These are phyloP conservation scores for Crax fasciolata DNA, from an alignment of 2,797 vertebrate genomes.

Conservation along the genomic window DNA sequence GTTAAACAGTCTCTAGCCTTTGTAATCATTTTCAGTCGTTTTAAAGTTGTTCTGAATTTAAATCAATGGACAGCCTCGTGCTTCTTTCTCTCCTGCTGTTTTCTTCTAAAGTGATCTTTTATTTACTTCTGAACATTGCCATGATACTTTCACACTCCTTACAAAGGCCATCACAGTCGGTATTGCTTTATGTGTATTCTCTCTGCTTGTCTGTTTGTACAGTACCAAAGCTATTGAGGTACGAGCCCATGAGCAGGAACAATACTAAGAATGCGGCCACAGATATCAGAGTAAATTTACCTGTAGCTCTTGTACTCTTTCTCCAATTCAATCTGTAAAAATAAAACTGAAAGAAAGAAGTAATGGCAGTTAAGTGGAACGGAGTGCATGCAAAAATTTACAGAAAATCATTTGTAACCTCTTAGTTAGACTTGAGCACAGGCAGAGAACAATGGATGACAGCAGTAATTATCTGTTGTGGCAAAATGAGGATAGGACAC, in stretches of 20 bases:
- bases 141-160: not conserved
- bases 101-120: not conserved
- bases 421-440: not conserved
- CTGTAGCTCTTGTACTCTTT: not conserved
- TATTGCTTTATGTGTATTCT: not conserved
- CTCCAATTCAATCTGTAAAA: not conserved
- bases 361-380: not conserved
- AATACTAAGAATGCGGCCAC: not conserved
- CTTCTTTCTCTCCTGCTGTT: not conserved
- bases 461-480: not conserved
- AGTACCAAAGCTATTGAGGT: not conserved
- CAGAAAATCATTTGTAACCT: not conserved
- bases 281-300: not conserved
- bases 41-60: constrained; percentile 20
- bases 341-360: not conserved
- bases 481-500: not conserved
- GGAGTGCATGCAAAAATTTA: not conserved
- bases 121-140: not conserved
- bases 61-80: not conserved
- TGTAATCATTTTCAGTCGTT: constrained; percentile 1
- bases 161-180: not conserved
- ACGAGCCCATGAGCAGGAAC: not conserved
- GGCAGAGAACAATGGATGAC: not conserved
- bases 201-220: not conserved
- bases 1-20: constrained; percentile 54